These are phyloP conservation scores for Therioaphis trifolii DNA, from an alignment of 2,888 invertebrate genomes.

Conservation along the genomic window DNA sequence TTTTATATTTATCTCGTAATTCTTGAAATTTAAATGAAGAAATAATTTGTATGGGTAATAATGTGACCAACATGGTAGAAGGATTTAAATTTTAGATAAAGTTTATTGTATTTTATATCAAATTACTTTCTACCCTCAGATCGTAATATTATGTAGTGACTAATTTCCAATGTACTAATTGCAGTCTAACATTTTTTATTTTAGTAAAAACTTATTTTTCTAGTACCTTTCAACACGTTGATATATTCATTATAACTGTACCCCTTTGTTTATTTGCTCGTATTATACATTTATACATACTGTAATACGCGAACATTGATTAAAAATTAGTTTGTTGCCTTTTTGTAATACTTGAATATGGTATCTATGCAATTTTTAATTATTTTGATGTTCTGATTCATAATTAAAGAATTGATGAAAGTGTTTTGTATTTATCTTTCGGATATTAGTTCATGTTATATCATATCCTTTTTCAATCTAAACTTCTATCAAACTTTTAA, in stretches of 20 bases:
- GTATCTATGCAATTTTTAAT: too few species aligned
- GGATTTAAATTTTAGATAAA: not conserved
- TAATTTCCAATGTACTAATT: too few species aligned
- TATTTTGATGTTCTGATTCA: not conserved
- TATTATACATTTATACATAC: too few species aligned
- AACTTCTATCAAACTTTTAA: conserved; percentile 17
- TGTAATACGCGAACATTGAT: too few species aligned
- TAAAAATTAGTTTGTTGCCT: too few species aligned
- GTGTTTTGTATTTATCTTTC: conserved; percentile 4
- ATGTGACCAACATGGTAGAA: not conserved
- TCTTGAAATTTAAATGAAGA: not conserved
- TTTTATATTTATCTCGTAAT: not conserved
- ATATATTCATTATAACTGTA: too few species aligned
- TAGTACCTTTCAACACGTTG: too few species aligned
- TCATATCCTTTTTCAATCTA: conserved; percentile 25
- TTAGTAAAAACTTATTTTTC: too few species aligned
- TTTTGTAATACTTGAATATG: too few species aligned
- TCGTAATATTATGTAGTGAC: too few species aligned
- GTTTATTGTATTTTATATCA: not conserved
- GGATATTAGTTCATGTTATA: not conserved
- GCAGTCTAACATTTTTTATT: too few species aligned
- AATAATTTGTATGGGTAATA: not conserved
- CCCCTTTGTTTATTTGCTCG: too few species aligned
- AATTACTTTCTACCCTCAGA: not conserved
- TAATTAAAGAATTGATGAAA: conserved; percentile 3